phyloP scores from a whole-genome alignment of 2,888 invertebrate species.

The Cephus pygmeus region DNA sequence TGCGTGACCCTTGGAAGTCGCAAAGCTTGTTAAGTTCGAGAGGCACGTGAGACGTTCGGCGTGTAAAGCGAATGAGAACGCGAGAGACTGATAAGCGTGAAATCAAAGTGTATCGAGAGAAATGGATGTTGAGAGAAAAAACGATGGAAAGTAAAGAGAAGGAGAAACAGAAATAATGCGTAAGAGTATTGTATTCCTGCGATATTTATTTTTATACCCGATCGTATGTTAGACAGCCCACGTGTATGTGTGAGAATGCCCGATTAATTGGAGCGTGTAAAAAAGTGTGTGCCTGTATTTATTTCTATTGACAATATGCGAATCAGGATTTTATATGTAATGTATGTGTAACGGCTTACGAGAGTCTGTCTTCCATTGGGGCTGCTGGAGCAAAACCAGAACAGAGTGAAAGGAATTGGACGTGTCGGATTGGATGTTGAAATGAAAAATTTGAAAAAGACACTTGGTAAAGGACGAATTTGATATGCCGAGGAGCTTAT shows the following conservation, averaged over 20 bases:
- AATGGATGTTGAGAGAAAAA: background rate
- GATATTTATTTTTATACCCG: background rate
- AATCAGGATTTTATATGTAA: background rate
- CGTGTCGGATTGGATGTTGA: background rate
- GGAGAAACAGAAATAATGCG: background rate
- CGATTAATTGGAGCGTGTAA: background rate
- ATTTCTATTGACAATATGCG: background rate
- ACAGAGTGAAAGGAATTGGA: background rate
- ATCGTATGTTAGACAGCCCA: background rate
- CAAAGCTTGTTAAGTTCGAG: too few species aligned
- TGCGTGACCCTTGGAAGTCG: background rate
- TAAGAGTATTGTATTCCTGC: background rate
- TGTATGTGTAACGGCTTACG: background rate
- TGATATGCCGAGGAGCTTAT: background rate
- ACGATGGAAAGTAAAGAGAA: background rate
- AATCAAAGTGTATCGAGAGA: background rate
- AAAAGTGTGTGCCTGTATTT: background rate
- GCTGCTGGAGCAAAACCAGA: background rate
- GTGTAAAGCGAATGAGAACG: background rate
- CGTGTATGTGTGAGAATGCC: background rate
- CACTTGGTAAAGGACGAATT: background rate
- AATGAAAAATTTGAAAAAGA: background rate
- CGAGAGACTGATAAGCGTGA: background rate
- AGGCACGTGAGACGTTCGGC: too few species aligned
- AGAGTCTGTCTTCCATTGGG: background rate